Conservation (phyloP, 2,888 invertebrate genomes). For the Troides aeacus region DNA sequence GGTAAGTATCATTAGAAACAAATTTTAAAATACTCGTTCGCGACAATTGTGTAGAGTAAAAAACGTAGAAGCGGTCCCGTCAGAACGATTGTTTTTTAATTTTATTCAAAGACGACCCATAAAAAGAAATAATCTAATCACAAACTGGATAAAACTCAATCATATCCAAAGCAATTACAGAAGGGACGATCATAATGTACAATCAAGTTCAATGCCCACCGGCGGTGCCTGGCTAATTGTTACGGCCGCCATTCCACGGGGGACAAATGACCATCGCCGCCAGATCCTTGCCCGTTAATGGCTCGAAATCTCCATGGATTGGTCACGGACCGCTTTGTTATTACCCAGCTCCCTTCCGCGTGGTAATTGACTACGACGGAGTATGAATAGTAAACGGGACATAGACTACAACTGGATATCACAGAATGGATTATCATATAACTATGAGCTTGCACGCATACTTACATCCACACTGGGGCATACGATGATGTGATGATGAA, state of each 20-base stretch:
- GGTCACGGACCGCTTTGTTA: slow-evolving; percentile 49
- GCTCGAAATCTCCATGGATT: slow-evolving; percentile 49
- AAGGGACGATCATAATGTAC: slow-evolving; percentile 37
- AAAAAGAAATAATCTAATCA: slow-evolving; percentile 25
- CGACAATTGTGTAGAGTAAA: not conserved
- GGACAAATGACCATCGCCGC: slow-evolving; percentile 33
- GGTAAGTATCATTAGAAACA: not conserved
- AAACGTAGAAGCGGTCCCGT: not conserved
- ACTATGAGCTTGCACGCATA: not conserved
- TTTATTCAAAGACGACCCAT: not conserved
- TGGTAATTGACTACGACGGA: slow-evolving; percentile 41
- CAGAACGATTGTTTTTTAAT: not conserved
- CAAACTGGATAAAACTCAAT: slow-evolving; percentile 43
- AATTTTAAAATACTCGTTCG: not conserved
- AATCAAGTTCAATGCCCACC: slow-evolving; percentile 48
- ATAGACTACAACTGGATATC: slow-evolving; percentile 27
- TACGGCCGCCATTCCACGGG: slow-evolving; percentile 34
- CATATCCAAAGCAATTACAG: slow-evolving; percentile 48
- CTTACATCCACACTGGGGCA: too few species aligned
- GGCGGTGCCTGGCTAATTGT: slow-evolving; percentile 49
- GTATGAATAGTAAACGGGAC: slow-evolving; percentile 42
- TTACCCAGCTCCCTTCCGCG: slow-evolving; percentile 47
- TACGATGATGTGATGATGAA: too few species aligned
- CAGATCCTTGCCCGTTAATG: slow-evolving; percentile 42
- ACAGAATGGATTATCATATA: too few species aligned